Base-by-base conservation (phyloP, 2,113 vertebrate species). In the Phylloscopus trochiloides region DNA sequence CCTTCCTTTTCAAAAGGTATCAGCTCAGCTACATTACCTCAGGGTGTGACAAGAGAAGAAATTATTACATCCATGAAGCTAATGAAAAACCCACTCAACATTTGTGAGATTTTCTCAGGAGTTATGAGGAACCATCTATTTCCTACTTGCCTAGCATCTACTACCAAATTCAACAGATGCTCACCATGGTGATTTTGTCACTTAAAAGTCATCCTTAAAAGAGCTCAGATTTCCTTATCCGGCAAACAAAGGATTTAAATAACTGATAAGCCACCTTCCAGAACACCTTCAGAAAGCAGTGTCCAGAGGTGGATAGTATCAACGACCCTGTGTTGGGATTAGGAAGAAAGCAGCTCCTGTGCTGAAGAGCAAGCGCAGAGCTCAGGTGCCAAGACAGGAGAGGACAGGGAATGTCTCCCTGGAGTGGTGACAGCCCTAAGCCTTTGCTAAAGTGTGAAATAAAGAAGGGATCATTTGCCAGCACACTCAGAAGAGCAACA, bases 321-420 rank as follows among this genome's bases (percentile, higher is more conserved):
- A 71, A 48, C 0, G 0, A 54, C 14, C 14, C 2, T 0, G 0
- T 17, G 34, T 0, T 26, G 42, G 38, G 26, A 42, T 45, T 17
- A n/a, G 28, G 51, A 70, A 74, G 50, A 52, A 54, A 62, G 48
- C 8, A 7, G n/a, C 11, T 89, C 50, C 73, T 2, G 1, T 1
- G 1, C 42, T 36, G 26, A 72, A 32, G 7, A 45, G 19, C 31
- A 42, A 45, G 21, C 6, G 22, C 4, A 77, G 14, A 78, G 31
- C 29, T 59, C 45, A 50, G 26, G 17, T 4, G 65, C 34, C 31
- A 54, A 25, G 51, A 38, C 32, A 71, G 32, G 47, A 84, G 26
- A 20, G 40, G 76, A 61, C 9, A 0, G 0, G 47, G 34, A 78
- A 61, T 0, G 2, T 17, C 42, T 61, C 12, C 36, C 25, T 1